Evolutionary conservation across 2,113 vertebrate genomes (phyloP).

Genomic region (Vanacampus margaritifer): DNA sequence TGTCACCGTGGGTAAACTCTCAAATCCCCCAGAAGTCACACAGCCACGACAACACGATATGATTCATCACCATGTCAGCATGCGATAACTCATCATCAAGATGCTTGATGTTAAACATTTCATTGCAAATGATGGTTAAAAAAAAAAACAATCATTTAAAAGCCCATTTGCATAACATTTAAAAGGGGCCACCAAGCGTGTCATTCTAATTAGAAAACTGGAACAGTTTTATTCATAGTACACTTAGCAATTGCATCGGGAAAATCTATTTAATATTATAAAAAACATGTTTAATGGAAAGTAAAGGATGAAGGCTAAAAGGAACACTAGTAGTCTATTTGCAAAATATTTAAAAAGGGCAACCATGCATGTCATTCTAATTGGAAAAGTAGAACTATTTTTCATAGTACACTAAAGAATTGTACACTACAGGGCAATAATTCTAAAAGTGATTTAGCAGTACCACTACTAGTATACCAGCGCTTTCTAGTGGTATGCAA

Average conservation of each 20-base stretch:
- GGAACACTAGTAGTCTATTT: neutral
- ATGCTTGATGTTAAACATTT: neutral
- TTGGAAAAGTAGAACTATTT: neutral
- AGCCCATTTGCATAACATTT: neutral
- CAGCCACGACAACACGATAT: neutral
- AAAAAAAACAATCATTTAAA: neutral
- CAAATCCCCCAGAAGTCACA: slow-evolving; percentile 41
- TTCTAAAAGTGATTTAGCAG: too few relatives aligned
- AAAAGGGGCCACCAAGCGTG: neutral
- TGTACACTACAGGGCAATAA: neutral
- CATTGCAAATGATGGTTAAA: neutral
- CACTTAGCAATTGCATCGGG: too few relatives aligned
- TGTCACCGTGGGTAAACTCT: slow-evolving; percentile 42
- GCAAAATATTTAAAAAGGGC: neutral
- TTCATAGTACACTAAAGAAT: neutral
- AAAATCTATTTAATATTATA: too few relatives aligned
- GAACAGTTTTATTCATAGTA: too few relatives aligned
- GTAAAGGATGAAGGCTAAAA: neutral
- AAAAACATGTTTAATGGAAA: neutral
- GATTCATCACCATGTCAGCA: slow-evolving; percentile 31
- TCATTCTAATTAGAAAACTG: neutral
- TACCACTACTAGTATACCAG: neutral
- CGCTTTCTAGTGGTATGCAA: neutral
- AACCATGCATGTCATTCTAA: neutral
- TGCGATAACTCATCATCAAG: slow-evolving; percentile 4